Conservation (phyloP, 2,888 invertebrate genomes). For the Lasioglossum lativentre region DNA sequence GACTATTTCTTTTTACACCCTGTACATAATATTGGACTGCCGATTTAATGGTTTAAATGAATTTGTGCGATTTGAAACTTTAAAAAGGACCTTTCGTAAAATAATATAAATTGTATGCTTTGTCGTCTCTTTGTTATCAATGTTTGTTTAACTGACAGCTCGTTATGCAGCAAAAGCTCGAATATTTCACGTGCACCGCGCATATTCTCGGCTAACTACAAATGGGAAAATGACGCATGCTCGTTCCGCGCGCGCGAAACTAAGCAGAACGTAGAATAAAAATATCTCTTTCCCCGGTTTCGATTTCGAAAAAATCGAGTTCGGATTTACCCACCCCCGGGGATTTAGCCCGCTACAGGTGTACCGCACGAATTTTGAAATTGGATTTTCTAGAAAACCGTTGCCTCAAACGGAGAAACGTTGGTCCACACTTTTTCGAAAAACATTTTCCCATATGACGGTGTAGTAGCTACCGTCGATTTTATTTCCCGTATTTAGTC, state of each 20-base stretch:
- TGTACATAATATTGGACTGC: too few relatives aligned
- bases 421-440: background rate
- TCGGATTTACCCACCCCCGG: background rate
- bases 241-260: background rate
- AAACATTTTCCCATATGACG: background rate
- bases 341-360: background rate
- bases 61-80: too few relatives aligned
- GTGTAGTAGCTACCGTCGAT: background rate
- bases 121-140: too few relatives aligned
- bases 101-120: too few relatives aligned
- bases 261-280: background rate
- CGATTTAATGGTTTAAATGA: too few relatives aligned
- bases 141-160: background rate
- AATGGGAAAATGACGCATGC: background rate
- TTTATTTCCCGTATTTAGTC: background rate
- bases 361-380: background rate
- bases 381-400: background rate
- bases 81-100: too few relatives aligned
- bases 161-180: background rate
- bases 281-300: background rate
- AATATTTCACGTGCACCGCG: background rate
- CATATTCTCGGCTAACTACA: background rate
- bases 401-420: background rate
- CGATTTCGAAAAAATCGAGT: constrained; percentile 5
- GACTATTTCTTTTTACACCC: too few relatives aligned